These are phyloP conservation scores for Passer montanus DNA, from an alignment of 2,113 vertebrate species.

Conservation along the genomic window DNA sequence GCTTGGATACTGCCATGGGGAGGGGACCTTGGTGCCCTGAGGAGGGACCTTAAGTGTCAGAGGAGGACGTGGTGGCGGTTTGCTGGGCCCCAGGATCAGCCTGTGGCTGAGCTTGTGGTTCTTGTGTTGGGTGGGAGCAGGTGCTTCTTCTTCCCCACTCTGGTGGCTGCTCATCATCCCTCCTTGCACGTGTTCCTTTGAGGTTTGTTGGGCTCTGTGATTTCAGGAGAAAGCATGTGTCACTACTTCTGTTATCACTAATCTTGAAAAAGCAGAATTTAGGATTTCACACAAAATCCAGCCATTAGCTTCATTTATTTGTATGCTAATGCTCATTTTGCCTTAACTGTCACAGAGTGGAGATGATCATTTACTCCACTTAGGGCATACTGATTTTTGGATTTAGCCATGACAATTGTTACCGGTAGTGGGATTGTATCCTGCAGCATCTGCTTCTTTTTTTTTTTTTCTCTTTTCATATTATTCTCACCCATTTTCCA, in stretches of 20 bases:
- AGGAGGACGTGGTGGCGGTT: accelerated
- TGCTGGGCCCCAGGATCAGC: neutral
- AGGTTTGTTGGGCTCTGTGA: neutral
- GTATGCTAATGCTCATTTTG: neutral
- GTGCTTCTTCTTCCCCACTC: neutral
- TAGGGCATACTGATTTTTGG: neutral
- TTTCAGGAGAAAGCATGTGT: neutral
- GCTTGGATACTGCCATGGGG: neutral
- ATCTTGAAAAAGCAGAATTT: neutral
- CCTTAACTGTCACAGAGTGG: neutral
- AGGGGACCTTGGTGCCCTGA: neutral
- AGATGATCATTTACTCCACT: neutral
- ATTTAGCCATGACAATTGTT: neutral
- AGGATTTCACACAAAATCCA: neutral
- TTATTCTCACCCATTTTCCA: neutral
- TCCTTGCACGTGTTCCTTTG: neutral
- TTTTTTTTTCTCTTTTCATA: neutral
- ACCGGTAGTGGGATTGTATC: neutral
- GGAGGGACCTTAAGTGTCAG: neutral
- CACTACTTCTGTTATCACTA: neutral
- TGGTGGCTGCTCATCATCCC: neutral
- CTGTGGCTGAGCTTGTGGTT: neutral
- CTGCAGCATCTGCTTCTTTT: neutral
- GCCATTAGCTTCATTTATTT: neutral
- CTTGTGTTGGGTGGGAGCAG: accelerated